Evolutionary conservation across 2,797 vertebrate genomes (phyloP).

Genomic region (Apogon talboti): DNA sequence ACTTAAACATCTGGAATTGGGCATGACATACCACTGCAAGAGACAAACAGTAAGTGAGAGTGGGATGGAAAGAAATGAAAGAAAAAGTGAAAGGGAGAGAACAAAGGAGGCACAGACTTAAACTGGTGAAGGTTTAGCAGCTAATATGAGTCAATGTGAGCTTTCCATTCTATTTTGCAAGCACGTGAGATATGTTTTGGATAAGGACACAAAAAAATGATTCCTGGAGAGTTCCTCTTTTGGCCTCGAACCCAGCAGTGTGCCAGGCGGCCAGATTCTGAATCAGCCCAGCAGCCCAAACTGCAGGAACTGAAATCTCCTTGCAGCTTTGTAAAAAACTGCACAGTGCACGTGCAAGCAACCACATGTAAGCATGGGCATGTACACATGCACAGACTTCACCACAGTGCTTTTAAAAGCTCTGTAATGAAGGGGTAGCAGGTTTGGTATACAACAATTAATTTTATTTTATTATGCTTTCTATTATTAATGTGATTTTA

Average conservation of each 20-base stretch:
- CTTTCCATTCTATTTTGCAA: slow-evolving; percentile 48
- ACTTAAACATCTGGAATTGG: slow-evolving; percentile 60
- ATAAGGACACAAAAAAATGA: slow-evolving; percentile 58
- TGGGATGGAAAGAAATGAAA: slow-evolving; percentile 13
- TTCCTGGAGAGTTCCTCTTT: slow-evolving; percentile 65
- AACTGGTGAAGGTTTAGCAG: slow-evolving; percentile 24
- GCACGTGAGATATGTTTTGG: slow-evolving; percentile 61
- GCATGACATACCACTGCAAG: slow-evolving; percentile 30
- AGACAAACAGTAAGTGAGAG: slow-evolving; percentile 14
- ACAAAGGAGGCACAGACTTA: slow-evolving; percentile 23
- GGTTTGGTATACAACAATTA: neutral
- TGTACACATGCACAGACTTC: slow-evolving; percentile 20
- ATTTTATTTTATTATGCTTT: neutral
- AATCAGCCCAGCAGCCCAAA: slow-evolving; percentile 31
- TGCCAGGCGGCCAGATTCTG: slow-evolving; percentile 35
- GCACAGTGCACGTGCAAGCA: slow-evolving; percentile 9
- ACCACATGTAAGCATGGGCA: neutral
- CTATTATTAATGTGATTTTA: no score
- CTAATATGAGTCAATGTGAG: slow-evolving; percentile 13
- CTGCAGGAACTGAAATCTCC: slow-evolving; percentile 33
- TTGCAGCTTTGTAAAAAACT: slow-evolving; percentile 29
- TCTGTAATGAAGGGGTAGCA: slow-evolving; percentile 15
- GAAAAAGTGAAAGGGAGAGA: slow-evolving; percentile 13
- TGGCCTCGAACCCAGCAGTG: slow-evolving; percentile 38
- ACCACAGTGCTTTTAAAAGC: slow-evolving; percentile 14